Conservation (phyloP, 2,797 vertebrate genomes). For the Enteromius mattozi region DNA sequence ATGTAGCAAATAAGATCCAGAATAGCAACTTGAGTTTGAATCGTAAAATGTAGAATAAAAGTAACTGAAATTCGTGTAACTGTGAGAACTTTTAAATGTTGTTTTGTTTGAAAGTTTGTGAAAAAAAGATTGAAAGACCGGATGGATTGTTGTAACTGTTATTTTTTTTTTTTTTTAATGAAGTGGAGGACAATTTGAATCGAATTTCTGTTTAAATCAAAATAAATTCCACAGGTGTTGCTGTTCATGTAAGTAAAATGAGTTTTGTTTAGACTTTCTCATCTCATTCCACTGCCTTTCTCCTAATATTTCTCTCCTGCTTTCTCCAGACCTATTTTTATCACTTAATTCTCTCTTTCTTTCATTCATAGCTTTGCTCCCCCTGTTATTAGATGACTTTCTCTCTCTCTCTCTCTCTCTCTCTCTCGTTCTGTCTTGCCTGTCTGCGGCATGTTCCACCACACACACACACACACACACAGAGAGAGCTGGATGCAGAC, state of each 20-base stretch:
- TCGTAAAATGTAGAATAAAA: background rate
- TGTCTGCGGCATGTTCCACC: slow-evolving; percentile 66
- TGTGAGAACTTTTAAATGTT: background rate
- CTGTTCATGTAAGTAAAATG: background rate
- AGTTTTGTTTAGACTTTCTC: slow-evolving; percentile 15
- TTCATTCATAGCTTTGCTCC: slow-evolving; percentile 61
- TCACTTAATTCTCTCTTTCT: slow-evolving; percentile 56
- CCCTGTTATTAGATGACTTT: slow-evolving; percentile 43
- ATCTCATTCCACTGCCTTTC: slow-evolving; percentile 4
- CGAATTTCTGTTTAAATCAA: background rate
- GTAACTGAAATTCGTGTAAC: background rate
- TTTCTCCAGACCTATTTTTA: slow-evolving; percentile 54
- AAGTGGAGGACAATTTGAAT: background rate
- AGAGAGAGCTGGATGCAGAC: slow-evolving; percentile 79
- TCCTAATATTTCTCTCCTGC: slow-evolving; percentile 32
- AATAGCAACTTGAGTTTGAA: background rate
- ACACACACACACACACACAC: slow-evolving; percentile 32
- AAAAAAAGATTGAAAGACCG: background rate
- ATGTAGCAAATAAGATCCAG: background rate
- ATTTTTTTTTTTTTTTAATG: background rate
- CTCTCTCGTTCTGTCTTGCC: slow-evolving; percentile 46
- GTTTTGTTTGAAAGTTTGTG: background rate
- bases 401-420: slow-evolving; percentile 40
- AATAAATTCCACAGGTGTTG: background rate
- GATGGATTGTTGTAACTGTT: background rate